Percentiles rank a stretch among this genome's conserved stretches.
Conservation (phyloP, 2,888 invertebrate genomes). For the Folsomia candida region DNA sequence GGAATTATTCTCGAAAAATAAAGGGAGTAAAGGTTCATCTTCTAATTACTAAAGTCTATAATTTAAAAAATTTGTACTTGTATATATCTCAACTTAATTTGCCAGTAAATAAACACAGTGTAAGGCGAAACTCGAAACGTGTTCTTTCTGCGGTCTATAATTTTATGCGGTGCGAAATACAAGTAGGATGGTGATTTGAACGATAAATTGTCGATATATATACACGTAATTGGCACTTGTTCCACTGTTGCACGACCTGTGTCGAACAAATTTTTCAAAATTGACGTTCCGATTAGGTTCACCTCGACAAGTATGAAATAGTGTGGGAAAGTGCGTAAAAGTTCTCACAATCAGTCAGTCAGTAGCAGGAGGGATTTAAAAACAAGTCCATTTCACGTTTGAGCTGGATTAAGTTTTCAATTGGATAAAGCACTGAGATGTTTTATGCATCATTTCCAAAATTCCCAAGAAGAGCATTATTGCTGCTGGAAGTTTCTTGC, state of each 20-base stretch:
- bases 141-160: not conserved
- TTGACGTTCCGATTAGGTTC: not conserved
- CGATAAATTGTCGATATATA: not conserved
- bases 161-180: not conserved
- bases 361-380: not conserved
- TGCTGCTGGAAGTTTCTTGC: too few relatives aligned
- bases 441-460: too few relatives aligned
- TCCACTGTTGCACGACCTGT: not conserved
- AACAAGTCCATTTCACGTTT: too few relatives aligned
- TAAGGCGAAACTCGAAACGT: not conserved
- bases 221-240: not conserved
- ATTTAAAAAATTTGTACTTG: not conserved
- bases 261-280: not conserved
- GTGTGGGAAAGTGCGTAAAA: not conserved
- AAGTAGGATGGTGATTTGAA: not conserved
- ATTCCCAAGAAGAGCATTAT: too few relatives aligned
- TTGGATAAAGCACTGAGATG: too few relatives aligned
- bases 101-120: not conserved
- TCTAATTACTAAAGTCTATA: too few relatives aligned
- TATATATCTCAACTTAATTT: not conserved
- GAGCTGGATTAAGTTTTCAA: too few relatives aligned
- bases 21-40: not conserved
- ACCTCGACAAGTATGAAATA: not conserved
- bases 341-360: not conserved
- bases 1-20: not conserved